Conservation (phyloP, 1,140 invertebrate genomes). For the Maconellicoccus hirsutus region DNA sequence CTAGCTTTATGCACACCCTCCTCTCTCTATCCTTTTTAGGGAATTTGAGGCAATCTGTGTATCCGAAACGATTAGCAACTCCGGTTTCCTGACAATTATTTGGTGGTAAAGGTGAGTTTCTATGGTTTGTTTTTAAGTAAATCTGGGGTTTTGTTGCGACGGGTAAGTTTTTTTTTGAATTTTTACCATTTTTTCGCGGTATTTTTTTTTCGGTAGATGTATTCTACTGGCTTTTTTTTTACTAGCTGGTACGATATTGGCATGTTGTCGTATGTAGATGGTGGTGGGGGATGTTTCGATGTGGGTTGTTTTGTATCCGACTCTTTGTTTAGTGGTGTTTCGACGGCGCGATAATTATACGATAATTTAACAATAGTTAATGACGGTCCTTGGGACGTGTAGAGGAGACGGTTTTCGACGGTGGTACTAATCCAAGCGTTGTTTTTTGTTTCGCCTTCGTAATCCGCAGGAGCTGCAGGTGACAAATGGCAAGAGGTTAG, state of each 20-base stretch:
- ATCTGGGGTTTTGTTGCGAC: background rate
- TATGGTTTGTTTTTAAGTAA: background rate
- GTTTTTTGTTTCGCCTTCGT: no score
- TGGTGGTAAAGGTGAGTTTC: slow-evolving; percentile 18
- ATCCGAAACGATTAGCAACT: slow-evolving; percentile 15
- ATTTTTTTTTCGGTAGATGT: background rate
- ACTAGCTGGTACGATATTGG: no score
- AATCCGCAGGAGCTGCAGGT: slow-evolving; percentile 30
- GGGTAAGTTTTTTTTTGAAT: background rate
- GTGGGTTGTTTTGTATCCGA: no score
- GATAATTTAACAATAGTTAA: no score
- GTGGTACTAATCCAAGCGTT: no score
- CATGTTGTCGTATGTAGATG: no score
- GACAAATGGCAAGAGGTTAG: slow-evolving; percentile 71
- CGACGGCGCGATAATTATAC: no score
- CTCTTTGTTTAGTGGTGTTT: no score
- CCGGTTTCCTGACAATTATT: slow-evolving; percentile 20
- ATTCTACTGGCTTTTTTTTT: background rate
- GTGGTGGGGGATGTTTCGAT: no score
- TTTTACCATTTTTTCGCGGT: background rate
- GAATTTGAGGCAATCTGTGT: slow-evolving; percentile 18
- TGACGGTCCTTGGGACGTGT: no score
- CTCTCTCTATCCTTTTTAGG: slow-evolving; percentile 24
- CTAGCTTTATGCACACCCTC: slow-evolving; percentile 19
- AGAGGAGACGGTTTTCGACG: no score